phyloP scores from a whole-genome alignment of 2,888 invertebrate genomes.

The Temnothorax rugatulus region DNA sequence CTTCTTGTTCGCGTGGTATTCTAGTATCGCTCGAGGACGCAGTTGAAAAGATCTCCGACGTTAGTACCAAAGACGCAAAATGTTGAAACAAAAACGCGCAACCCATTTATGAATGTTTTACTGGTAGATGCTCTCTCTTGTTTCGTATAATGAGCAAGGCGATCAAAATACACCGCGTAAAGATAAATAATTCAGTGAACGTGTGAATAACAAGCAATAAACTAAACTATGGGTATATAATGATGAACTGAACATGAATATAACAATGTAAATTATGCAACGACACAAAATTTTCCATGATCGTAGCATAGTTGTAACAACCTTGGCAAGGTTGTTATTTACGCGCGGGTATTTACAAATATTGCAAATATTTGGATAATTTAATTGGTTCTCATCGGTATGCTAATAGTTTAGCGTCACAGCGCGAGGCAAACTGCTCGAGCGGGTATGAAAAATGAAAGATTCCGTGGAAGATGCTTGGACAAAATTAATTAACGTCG shows the following conservation, averaged over 20 bases:
- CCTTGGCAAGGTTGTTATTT: not conserved
- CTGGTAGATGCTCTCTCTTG: not conserved
- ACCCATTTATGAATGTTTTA: slow-evolving; percentile 19
- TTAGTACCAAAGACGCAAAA: not conserved
- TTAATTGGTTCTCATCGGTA: not conserved
- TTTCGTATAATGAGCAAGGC: not conserved
- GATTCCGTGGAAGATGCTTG: not conserved
- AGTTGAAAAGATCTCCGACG: not conserved
- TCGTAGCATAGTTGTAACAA: not conserved
- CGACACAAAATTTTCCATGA: not conserved
- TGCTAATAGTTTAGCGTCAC: not conserved
- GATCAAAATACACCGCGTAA: not conserved
- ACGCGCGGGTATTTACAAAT: not conserved
- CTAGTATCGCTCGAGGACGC: not conserved
- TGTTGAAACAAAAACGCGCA: slow-evolving; percentile 1
- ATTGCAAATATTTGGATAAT: slow-evolving; percentile 21
- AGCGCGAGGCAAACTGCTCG: not conserved
- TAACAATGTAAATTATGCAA: not conserved
- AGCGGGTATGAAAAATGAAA: slow-evolving; percentile 5
- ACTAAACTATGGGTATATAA: not conserved
- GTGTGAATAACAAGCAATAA: not conserved
- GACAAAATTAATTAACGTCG: slow-evolving; percentile 50
- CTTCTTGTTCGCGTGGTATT: not conserved
- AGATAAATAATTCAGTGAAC: slow-evolving; percentile 8
- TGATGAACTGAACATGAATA: not conserved